These are phyloP conservation scores for Congeria kusceri DNA, from an alignment of 2,888 invertebrate species.

Conservation along the genomic window DNA sequence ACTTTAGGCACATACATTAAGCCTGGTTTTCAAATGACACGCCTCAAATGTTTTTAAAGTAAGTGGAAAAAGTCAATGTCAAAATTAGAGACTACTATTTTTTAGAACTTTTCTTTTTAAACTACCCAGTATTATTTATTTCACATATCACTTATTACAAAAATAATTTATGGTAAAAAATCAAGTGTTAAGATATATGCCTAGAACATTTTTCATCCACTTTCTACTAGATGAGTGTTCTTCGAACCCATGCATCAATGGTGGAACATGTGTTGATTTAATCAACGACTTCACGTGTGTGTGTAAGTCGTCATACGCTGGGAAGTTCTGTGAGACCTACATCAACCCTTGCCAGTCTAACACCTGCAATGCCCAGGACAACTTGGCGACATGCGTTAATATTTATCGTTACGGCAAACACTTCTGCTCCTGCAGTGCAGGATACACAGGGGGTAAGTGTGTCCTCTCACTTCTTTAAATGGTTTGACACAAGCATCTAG, in stretches of 20 bases:
- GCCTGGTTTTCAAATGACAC: too few relatives aligned
- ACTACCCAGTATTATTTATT: too few relatives aligned
- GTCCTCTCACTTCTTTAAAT: too few relatives aligned
- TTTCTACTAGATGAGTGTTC: conserved; percentile 76
- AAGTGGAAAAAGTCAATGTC: too few relatives aligned
- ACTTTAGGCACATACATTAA: too few relatives aligned
- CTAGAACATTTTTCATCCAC: too few relatives aligned
- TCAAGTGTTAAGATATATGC: background rate
- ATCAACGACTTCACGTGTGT: conserved; percentile 93
- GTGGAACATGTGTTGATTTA: conserved; percentile 74
- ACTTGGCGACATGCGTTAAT: conserved; percentile 67
- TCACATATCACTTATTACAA: too few relatives aligned
- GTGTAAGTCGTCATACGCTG: conserved; percentile 93
- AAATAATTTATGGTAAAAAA: background rate
- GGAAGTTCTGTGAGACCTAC: conserved; percentile 91
- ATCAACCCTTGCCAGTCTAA: conserved; percentile 53
- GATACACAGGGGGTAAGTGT: conserved; percentile 67
- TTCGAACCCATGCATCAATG: conserved; percentile 70
- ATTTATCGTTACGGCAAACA: conserved; percentile 59
- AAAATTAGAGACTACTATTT: too few relatives aligned
- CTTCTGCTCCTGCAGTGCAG: conserved; percentile 73
- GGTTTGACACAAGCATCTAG: background rate
- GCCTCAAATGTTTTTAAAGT: too few relatives aligned
- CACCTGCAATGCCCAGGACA: conserved; percentile 52
- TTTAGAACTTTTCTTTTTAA: too few relatives aligned